Conservation (phyloP, 2,113 vertebrate species). For the Vulpes lagopus region DNA sequence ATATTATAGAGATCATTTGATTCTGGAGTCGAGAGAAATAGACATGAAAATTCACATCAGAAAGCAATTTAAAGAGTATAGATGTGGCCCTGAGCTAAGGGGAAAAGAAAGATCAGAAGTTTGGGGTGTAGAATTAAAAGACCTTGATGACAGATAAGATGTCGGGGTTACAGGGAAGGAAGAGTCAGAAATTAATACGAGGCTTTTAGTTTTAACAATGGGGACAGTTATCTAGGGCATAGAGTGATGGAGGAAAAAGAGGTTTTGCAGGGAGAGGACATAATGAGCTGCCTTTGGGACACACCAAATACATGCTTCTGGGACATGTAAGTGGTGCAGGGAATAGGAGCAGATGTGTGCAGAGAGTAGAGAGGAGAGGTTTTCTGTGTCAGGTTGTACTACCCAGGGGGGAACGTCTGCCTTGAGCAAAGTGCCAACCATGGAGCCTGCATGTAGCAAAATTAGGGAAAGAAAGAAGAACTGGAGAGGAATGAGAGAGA, state of each 20-base stretch:
- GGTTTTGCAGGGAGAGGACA: background rate
- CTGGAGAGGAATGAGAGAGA: background rate
- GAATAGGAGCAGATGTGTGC: background rate
- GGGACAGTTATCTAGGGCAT: background rate
- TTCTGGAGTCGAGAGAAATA: background rate
- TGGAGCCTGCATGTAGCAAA: background rate
- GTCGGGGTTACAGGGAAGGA: background rate
- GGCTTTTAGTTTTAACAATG: background rate
- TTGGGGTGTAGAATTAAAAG: background rate
- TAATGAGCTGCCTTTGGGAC: background rate
- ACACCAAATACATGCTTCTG: background rate
- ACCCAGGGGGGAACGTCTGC: background rate
- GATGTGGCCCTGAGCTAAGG: background rate
- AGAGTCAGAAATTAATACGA: background rate
- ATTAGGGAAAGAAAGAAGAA: background rate
- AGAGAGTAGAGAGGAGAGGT: background rate
- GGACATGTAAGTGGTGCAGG: background rate
- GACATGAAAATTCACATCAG: background rate
- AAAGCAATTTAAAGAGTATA: background rate
- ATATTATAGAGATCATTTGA: background rate
- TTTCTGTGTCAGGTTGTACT: background rate
- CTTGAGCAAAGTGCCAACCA: background rate
- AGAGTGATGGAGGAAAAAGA: background rate
- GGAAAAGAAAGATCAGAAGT: background rate
- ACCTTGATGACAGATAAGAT: background rate